A percentile compares a stretch with the other conserved stretches of the same genome.
Conservation (phyloP, 2,888 invertebrate genomes). For the Crocallis elinguaria region DNA sequence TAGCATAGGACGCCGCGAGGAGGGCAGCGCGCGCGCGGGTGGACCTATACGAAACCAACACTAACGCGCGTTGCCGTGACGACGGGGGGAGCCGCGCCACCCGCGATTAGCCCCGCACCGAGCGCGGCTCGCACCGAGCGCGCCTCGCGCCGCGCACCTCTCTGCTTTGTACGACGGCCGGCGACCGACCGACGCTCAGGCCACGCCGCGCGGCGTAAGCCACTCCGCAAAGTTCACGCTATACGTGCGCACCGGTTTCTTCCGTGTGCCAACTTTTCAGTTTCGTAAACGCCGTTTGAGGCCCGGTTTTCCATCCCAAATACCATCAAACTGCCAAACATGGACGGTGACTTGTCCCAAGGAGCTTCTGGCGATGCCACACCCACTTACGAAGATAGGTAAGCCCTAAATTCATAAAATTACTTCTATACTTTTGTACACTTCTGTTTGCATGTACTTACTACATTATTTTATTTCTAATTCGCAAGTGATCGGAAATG, state of each 20-base stretch:
- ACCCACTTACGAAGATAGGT: slow-evolving; percentile 74
- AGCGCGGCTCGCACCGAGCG: slow-evolving; percentile 58
- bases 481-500: not conserved
- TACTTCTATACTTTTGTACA: not conserved
- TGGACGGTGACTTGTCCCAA: slow-evolving; percentile 75
- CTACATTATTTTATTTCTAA: not conserved
- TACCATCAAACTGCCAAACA: slow-evolving; percentile 42
- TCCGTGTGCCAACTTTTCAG: slow-evolving; percentile 55
- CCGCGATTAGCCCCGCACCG: slow-evolving; percentile 38
- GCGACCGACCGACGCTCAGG: slow-evolving; percentile 39
- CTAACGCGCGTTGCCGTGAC: slow-evolving; percentile 40
- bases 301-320: slow-evolving; percentile 42
- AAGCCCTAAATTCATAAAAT: slow-evolving; percentile 40
- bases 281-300: slow-evolving; percentile 47
- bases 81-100: slow-evolving; percentile 41
- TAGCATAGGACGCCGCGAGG: not conserved
- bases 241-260: slow-evolving; percentile 59
- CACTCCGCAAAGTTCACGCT: slow-evolving; percentile 54
- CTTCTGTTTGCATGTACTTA: not conserved
- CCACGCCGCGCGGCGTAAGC: slow-evolving; percentile 34
- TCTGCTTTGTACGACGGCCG: slow-evolving; percentile 37
- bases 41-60: not conserved
- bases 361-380: slow-evolving; percentile 68
- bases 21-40: not conserved
- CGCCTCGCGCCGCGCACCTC: slow-evolving; percentile 36